Percentiles rank a stretch among this genome's conserved stretches.
phyloP scores from a whole-genome alignment of 2,888 invertebrate genomes.

The Agrotis segetum region DNA sequence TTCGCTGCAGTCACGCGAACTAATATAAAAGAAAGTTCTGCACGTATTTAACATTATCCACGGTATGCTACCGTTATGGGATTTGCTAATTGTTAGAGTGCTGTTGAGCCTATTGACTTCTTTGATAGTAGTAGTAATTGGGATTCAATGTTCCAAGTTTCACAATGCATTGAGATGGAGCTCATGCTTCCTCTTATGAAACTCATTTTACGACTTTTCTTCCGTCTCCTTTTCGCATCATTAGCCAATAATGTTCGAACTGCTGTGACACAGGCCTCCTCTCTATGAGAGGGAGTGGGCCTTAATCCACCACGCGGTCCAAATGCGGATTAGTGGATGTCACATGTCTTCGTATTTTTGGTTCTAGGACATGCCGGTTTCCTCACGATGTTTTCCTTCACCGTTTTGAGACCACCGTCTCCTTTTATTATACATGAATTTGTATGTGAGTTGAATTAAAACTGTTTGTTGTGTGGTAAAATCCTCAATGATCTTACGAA shows the following conservation, averaged over 20 bases:
- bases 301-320: too few relatives aligned
- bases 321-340: too few relatives aligned
- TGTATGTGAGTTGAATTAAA: neutral
- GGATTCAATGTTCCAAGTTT: neutral
- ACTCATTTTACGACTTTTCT: neutral
- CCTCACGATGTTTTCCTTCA: too few relatives aligned
- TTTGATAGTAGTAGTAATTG: neutral
- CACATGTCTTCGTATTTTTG: too few relatives aligned
- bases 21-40: conserved; percentile 43
- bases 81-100: conserved; percentile 8
- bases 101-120: neutral
- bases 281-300: too few relatives aligned
- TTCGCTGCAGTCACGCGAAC: conserved; percentile 53
- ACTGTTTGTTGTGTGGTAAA: neutral
- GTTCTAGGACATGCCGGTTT: too few relatives aligned
- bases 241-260: too few relatives aligned
- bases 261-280: too few relatives aligned
- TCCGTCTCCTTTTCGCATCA: neutral
- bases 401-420: too few relatives aligned
- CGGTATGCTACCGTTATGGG: conserved; percentile 40
- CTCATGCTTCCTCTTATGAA: neutral
- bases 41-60: conserved; percentile 28
- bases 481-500: neutral
- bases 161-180: neutral
- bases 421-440: too few relatives aligned